Evolutionary conservation across 2,797 vertebrate species (phyloP).

Genomic region (Gallirallus australis): DNA sequence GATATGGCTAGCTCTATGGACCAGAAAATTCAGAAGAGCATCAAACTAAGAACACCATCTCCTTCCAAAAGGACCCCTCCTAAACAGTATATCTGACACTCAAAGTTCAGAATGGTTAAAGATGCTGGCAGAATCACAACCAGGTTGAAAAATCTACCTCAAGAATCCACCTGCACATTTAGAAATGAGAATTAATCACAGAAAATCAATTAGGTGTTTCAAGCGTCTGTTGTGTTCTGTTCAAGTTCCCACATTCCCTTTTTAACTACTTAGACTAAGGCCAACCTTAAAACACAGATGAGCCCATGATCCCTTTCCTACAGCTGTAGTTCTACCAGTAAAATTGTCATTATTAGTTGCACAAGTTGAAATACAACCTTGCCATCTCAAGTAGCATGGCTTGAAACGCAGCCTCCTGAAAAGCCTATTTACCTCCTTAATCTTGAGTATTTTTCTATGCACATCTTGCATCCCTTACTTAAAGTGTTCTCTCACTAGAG

Average conservation of each 20-base stretch:
- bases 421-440: background rate
- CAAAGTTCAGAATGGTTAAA: background rate
- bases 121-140: background rate
- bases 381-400: background rate
- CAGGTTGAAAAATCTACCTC: background rate
- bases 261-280: background rate
- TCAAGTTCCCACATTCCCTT: background rate
- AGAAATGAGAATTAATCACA: background rate
- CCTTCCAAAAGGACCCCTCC: background rate
- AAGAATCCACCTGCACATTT: background rate
- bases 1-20: background rate
- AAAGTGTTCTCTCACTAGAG: background rate
- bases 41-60: background rate
- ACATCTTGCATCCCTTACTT: background rate
- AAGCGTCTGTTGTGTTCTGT: background rate
- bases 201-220: background rate
- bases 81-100: background rate
- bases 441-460: background rate
- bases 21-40: background rate
- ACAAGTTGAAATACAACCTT: background rate
- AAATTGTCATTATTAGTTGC: background rate
- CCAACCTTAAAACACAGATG: background rate
- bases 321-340: background rate
- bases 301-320: background rate
- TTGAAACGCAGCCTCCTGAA: background rate